Evolutionary conservation across 2,888 invertebrate species (phyloP), one percentile per base, ranked within the genome.

Genomic region (Eugnorisma glareosa): DNA sequence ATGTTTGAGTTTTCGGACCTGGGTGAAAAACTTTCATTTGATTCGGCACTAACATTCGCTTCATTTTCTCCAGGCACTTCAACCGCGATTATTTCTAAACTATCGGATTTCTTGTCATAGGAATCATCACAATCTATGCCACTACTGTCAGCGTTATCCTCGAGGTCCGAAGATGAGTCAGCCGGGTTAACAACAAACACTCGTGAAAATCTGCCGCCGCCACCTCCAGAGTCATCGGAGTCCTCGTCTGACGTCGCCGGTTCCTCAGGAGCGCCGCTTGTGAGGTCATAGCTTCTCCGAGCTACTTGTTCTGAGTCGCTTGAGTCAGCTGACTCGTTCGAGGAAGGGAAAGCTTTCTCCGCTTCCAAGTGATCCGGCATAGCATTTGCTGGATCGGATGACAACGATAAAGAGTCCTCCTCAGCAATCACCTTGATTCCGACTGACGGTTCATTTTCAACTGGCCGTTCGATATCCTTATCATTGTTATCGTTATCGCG

Each of bases 181-280:
- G 95, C 95, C 13, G 97, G 97, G 89, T 98, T 98, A 35, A 98
- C 98, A 1, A 98, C 97, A 90, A 98, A 98, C 31, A 98, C 97
- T 75, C 97, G 97, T 54, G 97, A 97, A 90, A 98, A 98, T 70
- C 94, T 92, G 4, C 96, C 95, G 90, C 96, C 94, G 92, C 97
- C 91, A 92, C 97, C 90, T 91, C 97, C 98, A 0, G 97, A 96
- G 82, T 97, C 96, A 51, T 96, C 96, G 0, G 97, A 96, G 86
- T 96, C 96, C 76, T 97, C 97, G 64, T 96, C 95, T 1, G 97
- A 93, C 7, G 97, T 96, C 63, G 96, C 95, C 37, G 95, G 96
- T 86, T 96, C 95, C 68, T 96, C 95, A 37, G 96, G 96, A 66
- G 95, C 95, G 31, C 95, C 95, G 79, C 95, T 96, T 37, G 94